Conservation (phyloP, 2,113 vertebrate genomes). For the Cynocephalus volans region DNA sequence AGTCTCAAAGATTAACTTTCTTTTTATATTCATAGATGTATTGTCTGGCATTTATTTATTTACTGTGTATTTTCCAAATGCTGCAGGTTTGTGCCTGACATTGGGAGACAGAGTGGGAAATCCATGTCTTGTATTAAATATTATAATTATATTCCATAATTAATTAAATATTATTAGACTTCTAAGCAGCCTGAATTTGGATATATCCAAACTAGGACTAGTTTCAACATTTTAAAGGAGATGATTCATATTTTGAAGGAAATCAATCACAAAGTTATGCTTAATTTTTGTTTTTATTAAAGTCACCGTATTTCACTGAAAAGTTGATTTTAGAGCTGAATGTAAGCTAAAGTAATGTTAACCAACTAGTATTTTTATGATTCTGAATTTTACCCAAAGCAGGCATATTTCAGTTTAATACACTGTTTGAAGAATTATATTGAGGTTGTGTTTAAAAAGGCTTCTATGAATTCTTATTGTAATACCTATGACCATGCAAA, state of each 20-base stretch:
- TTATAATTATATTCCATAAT: too few species aligned
- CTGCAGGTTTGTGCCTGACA: neutral
- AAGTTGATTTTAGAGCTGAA: constrained; percentile 32
- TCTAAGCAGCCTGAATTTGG: neutral
- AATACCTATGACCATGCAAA: constrained; percentile 59
- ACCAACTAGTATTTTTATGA: constrained; percentile 51
- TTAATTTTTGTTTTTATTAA: constrained; percentile 63
- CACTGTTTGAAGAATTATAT: constrained; percentile 65
- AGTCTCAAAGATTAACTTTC: neutral
- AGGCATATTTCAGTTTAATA: constrained; percentile 64
- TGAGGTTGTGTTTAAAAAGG: constrained; percentile 67
- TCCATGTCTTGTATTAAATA: neutral
- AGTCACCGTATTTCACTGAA: constrained; percentile 16
- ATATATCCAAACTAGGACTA: neutral
- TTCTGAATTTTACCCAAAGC: constrained; percentile 58
- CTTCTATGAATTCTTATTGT: constrained; percentile 67
- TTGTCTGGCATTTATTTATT: neutral
- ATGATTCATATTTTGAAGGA: constrained; percentile 31
- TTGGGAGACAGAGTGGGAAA: neutral
- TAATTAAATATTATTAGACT: neutral
- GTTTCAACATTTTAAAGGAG: neutral
- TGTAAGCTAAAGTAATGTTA: constrained; percentile 8
- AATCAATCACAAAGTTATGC: neutral
- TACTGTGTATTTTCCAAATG: neutral
- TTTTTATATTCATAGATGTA: neutral